Percentiles rank a stretch among this genome's conserved stretches.
Evolutionary conservation across 53 echinoderm and acorn worm genomes (phyloP).

Genomic region (Pentamera pediparva): DNA sequence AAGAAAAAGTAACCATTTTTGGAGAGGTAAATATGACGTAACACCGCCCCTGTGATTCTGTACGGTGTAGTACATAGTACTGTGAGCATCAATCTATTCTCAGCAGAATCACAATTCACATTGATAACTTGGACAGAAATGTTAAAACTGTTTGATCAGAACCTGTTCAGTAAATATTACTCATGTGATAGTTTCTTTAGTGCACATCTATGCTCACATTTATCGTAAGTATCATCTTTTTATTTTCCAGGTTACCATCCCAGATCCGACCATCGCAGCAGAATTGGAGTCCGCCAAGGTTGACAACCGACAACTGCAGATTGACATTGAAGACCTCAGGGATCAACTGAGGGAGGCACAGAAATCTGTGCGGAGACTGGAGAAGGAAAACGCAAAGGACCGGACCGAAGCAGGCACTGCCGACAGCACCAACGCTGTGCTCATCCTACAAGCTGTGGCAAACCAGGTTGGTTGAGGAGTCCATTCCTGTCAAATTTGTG

Average conservation of each 20-base stretch:
- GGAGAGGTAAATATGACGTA: too few species aligned
- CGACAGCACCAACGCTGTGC: conserved; percentile 52
- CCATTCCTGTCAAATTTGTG: too few species aligned
- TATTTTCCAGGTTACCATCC: conserved; percentile 47
- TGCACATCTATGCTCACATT: too few species aligned
- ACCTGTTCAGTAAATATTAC: too few species aligned
- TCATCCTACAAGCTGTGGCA: conserved; percentile 65
- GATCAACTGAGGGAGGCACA: conserved; percentile 40
- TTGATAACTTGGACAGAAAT: too few species aligned
- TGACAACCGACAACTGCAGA: conserved; percentile 47
- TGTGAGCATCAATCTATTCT: too few species aligned
- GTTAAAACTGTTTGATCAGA: too few species aligned
- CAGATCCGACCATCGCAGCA: conserved; percentile 69
- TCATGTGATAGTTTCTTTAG: too few species aligned
- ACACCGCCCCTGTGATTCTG: too few species aligned
- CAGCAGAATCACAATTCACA: too few species aligned
- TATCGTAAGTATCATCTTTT: background rate
- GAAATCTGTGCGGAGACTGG: conserved; percentile 42
- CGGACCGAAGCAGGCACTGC: background rate
- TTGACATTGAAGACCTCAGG: conserved; percentile 26
- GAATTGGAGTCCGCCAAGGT: conserved; percentile 53
- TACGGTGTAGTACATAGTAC: too few species aligned
- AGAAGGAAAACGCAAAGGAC: conserved; percentile 55
- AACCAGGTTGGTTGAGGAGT: conserved; percentile 62
- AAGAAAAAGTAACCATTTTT: too few species aligned